Base-by-base conservation (phyloP, 2,113 vertebrate species). In the Solea solea region DNA sequence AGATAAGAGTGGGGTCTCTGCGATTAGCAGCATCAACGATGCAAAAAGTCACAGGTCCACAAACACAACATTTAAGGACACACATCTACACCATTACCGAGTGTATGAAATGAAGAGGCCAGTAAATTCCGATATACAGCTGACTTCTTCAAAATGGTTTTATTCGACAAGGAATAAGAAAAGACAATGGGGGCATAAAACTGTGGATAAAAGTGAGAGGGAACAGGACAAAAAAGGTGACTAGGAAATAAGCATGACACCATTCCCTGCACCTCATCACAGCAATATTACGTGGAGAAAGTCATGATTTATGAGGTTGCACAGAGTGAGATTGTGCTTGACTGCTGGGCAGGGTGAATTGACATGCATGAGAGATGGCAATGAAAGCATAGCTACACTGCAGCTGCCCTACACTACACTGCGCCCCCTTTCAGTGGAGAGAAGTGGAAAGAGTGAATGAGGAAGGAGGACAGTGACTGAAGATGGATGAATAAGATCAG, bases 261-360 rank as follows among this genome's bases (percentile, higher is more conserved):
- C 28, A 63, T 73, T 21, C 48, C n/a, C 39, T 39, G 57, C 53
- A 61, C 39, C 68, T 48, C 64, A 53, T 73, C 57, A 52, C 42
- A 66, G 67, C 77, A 62, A 78, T 67, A 48, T 82, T 70, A 51
- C 48, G 72, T 65, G 72, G 75, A 86, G 64, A 81, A 79, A 89
- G 88, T 27, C 44, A 72, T 86, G 85, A 88, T 92, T 93, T 88
- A 91, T 44, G 80, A 88, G 82, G 79, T 63, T 75, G 81, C 91
- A 93, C 90, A 92, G 88, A 90, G 76, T 76, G 86, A 87, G 89
- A 90, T 82, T 93, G 92, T 93, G 84, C 78, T 65, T 62, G 74
- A 72, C 45, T 82, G 76, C 59, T 14, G 46, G 80, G 80, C 60
- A 41, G 79, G 64, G 68, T 83, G 84, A 91, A 93, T 93, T 93